Conservation (phyloP, 2,797 vertebrate species). For the Xenopus petersii region DNA sequence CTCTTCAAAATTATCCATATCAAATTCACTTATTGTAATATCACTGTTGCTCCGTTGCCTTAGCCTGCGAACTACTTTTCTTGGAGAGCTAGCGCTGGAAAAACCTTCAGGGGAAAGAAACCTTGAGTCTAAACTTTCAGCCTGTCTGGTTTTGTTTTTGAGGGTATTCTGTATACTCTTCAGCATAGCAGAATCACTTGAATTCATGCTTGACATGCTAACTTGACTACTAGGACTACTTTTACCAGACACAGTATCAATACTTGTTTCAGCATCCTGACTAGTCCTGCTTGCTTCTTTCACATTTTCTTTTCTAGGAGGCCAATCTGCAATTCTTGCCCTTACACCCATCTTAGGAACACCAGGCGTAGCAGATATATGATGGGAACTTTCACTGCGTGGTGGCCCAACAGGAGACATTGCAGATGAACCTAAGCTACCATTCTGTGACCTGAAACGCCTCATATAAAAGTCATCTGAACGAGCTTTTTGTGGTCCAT, state of each 20-base stretch:
- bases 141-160: conserved; percentile 76
- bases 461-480: conserved; percentile 91
- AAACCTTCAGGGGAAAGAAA: conserved; percentile 82
- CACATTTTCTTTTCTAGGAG: conserved; percentile 84
- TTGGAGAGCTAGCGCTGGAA: conserved; percentile 68
- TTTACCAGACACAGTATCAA: conserved; percentile 76
- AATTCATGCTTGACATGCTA: conserved; percentile 80
- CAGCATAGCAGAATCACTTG: conserved; percentile 89
- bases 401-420: conserved; percentile 73
- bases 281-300: conserved; percentile 72
- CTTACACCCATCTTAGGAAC: conserved; percentile 97
- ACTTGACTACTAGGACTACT: conserved; percentile 78
- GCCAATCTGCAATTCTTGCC: conserved; percentile 95
- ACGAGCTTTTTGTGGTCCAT: conserved; percentile 79
- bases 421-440: conserved; percentile 74
- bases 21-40: conserved; percentile 93
- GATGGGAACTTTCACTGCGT: conserved; percentile 80
- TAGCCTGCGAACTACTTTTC: conserved; percentile 80
- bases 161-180: conserved; percentile 91
- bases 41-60: conserved; percentile 95
- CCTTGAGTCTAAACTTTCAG: conserved; percentile 78
- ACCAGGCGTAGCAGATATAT: conserved; percentile 79
- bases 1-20: conserved; percentile 91
- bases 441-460: conserved; percentile 85
- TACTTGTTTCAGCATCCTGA: conserved; percentile 74